These are phyloP conservation scores for Hypsibius dujardini DNA, from an alignment of 1,140 invertebrate species.

Conservation along the genomic window DNA sequence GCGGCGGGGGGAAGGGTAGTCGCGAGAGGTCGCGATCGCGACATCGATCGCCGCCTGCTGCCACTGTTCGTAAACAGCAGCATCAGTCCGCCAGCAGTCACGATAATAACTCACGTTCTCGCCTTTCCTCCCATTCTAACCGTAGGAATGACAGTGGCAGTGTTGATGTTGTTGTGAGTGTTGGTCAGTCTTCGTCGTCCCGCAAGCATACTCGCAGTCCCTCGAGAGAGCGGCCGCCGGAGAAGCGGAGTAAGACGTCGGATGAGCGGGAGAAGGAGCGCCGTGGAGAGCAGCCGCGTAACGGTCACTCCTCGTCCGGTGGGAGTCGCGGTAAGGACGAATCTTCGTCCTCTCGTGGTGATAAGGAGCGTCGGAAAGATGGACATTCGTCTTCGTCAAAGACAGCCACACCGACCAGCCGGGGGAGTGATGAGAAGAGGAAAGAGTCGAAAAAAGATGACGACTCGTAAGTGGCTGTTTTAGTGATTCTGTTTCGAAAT, in stretches of 20 bases:
- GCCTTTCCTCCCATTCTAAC: constrained; percentile 12
- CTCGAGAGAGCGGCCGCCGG: not conserved
- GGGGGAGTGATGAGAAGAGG: not conserved
- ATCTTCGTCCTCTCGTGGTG: not conserved
- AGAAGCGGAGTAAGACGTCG: not conserved
- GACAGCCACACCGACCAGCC: too few species aligned
- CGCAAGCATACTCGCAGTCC: not conserved
- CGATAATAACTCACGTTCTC: constrained; percentile 10
- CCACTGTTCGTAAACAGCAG: constrained; percentile 16
- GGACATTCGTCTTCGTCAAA: too few species aligned
- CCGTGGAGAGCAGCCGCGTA: too few species aligned
- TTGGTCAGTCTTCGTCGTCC: not conserved
- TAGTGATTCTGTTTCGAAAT: not conserved
- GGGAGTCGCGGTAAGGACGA: not conserved
- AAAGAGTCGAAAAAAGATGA: not conserved
- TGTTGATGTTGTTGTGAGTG: too few species aligned
- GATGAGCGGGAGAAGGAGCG: not conserved
- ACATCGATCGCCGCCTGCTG: not conserved
- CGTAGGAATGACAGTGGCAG: too few species aligned
- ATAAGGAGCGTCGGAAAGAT: not conserved
- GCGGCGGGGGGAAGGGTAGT: not conserved
- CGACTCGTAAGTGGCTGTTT: not conserved
- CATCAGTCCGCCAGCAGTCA: constrained; percentile 7
- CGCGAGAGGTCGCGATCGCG: not conserved
- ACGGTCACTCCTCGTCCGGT: not conserved